Conservation (phyloP, 2,888 invertebrate species). For the Mythimna ferrago region DNA sequence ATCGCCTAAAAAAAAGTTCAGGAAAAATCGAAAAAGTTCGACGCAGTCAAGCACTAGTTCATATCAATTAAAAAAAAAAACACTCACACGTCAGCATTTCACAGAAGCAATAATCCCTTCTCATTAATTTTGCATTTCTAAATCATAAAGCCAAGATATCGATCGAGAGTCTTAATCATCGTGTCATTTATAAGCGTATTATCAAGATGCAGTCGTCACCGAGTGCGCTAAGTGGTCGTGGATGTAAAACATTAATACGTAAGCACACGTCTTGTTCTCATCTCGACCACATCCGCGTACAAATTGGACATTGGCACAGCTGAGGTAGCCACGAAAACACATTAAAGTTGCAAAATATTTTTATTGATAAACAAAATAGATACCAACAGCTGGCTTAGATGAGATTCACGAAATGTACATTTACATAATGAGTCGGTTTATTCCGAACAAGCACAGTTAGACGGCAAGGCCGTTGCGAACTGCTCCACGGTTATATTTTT, state of each 20-base stretch:
- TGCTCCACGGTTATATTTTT: constrained; percentile 55
- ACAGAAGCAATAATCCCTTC: not conserved
- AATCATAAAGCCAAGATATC: constrained; percentile 20
- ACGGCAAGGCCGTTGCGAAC: constrained; percentile 75
- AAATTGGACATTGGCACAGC: constrained; percentile 51
- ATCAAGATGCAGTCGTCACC: constrained; percentile 28
- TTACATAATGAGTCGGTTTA: constrained; percentile 77
- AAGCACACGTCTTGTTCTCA: constrained; percentile 37
- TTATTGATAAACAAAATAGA: constrained; percentile 67
- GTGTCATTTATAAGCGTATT: constrained; percentile 45
- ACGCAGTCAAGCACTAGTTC: too few species aligned
- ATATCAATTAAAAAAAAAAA: too few species aligned
- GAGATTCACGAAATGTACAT: constrained; percentile 69
- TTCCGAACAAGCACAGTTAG: constrained; percentile 75
- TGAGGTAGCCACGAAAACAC: constrained; percentile 46
- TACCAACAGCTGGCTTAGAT: constrained; percentile 71
- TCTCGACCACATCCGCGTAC: constrained; percentile 58
- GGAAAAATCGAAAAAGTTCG: not conserved
- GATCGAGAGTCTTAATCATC: constrained; percentile 31
- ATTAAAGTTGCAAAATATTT: constrained; percentile 64
- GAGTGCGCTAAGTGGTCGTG: constrained; percentile 35
- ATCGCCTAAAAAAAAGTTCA: not conserved
- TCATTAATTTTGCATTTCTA: constrained; percentile 22
- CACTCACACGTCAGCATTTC: not conserved
- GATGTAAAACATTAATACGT: constrained; percentile 27